Evolutionary conservation across 1,140 invertebrate genomes (phyloP).

Genomic region (Brachionus asplanchnoidis): DNA sequence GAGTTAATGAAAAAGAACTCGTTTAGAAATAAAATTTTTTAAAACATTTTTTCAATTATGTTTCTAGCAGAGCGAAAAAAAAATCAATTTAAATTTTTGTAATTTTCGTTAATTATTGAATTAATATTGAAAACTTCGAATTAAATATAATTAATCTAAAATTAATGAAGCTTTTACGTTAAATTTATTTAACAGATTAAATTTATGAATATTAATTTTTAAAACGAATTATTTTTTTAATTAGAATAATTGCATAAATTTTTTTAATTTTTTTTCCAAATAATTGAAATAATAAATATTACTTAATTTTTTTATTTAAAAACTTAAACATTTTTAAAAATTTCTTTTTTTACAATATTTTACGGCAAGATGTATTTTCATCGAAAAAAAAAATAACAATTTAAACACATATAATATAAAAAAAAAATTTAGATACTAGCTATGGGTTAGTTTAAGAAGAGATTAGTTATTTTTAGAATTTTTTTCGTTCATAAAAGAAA

Average conservation of each 20-base stretch:
- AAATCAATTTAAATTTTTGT: too few species aligned
- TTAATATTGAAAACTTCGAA: not conserved
- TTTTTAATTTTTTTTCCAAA: not conserved
- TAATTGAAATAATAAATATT: not conserved
- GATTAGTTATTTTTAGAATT: not conserved
- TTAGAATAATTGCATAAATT: too few species aligned
- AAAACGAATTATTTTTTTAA: too few species aligned
- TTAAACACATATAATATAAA: not conserved
- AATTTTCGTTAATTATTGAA: not conserved
- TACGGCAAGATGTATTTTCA: not conserved
- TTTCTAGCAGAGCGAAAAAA: too few species aligned
- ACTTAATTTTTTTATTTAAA: not conserved
- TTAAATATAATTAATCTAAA: not conserved
- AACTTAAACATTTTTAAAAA: not conserved
- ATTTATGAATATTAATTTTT: too few species aligned
- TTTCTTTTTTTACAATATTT: not conserved
- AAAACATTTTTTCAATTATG: too few species aligned
- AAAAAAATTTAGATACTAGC: not conserved
- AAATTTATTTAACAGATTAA: too few species aligned
- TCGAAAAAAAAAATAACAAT: not conserved
- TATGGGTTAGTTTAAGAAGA: not conserved
- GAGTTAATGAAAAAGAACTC: too few species aligned
- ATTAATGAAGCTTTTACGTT: not conserved
- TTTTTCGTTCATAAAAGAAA: not conserved
- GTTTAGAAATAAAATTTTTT: too few species aligned